These are phyloP conservation scores for Microcebus jonahi DNA, from an alignment of 2,113 vertebrate genomes.

Conservation along the genomic window DNA sequence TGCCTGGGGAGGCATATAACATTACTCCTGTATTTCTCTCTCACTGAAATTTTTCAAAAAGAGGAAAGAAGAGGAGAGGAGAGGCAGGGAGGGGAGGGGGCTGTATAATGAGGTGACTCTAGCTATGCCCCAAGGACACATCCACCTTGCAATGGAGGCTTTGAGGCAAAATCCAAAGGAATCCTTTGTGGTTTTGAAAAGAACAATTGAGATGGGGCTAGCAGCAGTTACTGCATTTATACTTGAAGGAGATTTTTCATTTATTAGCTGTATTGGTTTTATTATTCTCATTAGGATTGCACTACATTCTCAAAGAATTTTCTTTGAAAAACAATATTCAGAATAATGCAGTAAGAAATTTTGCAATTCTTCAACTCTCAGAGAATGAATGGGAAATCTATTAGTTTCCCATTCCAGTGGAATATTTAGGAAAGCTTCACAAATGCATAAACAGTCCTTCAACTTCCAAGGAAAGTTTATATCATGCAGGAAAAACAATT, in stretches of 20 bases:
- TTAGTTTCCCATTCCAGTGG: neutral
- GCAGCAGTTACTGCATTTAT: neutral
- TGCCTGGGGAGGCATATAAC: neutral
- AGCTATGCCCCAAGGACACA: neutral
- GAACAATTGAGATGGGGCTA: neutral
- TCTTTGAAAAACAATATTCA: constrained; percentile 44
- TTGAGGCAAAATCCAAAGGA: neutral
- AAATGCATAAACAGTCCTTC: constrained; percentile 5
- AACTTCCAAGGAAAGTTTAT: neutral
- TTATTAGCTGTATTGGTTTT: neutral
- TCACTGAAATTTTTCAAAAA: neutral
- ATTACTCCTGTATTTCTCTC: neutral
- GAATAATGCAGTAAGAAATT: constrained; percentile 26
- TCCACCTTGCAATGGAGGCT: neutral
- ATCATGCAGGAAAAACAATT: neutral
- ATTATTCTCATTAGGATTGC: neutral
- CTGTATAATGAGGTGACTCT: neutral
- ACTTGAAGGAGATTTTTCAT: neutral
- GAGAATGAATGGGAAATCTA: constrained; percentile 26
- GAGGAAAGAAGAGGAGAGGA: neutral
- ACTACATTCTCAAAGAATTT: neutral
- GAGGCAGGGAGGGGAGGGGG: too few species aligned
- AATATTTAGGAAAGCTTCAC: constrained; percentile 21
- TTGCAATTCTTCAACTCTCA: neutral
- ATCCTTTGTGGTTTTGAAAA: neutral